Percentiles rank a stretch among this genome's conserved stretches.
phyloP scores from a whole-genome alignment of 2,113 vertebrate species.

The Oreochromis spilurus region DNA sequence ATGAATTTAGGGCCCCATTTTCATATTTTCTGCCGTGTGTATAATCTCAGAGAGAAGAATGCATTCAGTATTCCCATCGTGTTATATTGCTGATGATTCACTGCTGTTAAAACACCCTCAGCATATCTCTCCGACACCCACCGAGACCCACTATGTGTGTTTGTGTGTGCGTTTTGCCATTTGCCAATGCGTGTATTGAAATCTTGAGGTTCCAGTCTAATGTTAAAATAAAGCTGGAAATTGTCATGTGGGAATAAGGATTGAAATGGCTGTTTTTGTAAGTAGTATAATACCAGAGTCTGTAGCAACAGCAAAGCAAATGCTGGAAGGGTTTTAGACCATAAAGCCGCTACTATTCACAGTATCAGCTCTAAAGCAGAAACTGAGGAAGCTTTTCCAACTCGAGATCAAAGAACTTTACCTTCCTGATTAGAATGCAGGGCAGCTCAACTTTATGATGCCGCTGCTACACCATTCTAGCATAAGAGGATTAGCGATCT shows the following conservation, averaged over 20 bases:
- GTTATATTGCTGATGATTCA: slow-evolving; percentile 37
- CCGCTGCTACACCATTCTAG: neutral
- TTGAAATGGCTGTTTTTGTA: slow-evolving; percentile 27
- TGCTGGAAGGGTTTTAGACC: slow-evolving; percentile 16
- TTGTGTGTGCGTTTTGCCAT: neutral
- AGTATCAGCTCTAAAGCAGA: slow-evolving; percentile 21
- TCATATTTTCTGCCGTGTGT: neutral
- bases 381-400: slow-evolving; percentile 31
- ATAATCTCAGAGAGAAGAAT: slow-evolving; percentile 1
- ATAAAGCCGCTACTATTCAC: slow-evolving; percentile 17
- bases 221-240: neutral
- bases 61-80: slow-evolving; percentile 8
- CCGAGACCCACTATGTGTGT: slow-evolving; percentile 22
- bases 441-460: slow-evolving; percentile 53
- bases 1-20: neutral
- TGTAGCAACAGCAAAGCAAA: slow-evolving; percentile 19
- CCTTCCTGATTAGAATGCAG: slow-evolving; percentile 54
- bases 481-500: slow-evolving; percentile 59
- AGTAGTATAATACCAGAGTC: slow-evolving; percentile 17
- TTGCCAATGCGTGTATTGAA: neutral
- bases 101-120: slow-evolving; percentile 51
- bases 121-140: slow-evolving; percentile 41
- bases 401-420: slow-evolving; percentile 56
- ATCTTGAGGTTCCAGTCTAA: slow-evolving; percentile 12
- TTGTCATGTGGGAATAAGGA: slow-evolving; percentile 19